Evolutionary conservation across 2,113 vertebrate genomes (phyloP).

Genomic region (Terrapene triunguis): DNA sequence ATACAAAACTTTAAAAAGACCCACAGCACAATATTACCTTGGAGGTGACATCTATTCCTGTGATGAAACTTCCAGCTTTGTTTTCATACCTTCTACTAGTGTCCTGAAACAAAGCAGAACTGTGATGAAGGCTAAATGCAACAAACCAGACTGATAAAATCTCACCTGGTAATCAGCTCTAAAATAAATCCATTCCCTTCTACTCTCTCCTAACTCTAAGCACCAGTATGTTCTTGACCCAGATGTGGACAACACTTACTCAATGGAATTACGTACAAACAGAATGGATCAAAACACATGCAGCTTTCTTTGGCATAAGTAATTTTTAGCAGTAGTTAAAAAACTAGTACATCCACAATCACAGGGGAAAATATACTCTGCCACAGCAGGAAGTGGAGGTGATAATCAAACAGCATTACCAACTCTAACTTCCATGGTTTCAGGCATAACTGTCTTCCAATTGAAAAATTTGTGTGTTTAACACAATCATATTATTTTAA

Average conservation of each 20-base stretch:
- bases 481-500: neutral
- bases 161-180: neutral
- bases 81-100: slow-evolving; percentile 95
- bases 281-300: neutral
- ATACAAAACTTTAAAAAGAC: slow-evolving; percentile 33
- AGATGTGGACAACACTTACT: neutral
- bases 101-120: slow-evolving; percentile 82
- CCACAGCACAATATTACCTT: slow-evolving; percentile 83
- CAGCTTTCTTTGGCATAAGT: neutral
- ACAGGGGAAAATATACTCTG: neutral
- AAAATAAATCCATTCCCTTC: neutral
- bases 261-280: neutral
- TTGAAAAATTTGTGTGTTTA: neutral
- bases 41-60: slow-evolving; percentile 96
- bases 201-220: neutral
- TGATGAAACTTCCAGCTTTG: slow-evolving; percentile 97
- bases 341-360: neutral
- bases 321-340: neutral
- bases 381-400: neutral
- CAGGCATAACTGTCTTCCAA: neutral
- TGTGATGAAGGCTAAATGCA: neutral
- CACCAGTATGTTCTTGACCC: neutral
- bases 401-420: neutral
- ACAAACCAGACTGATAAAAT: neutral
- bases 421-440: neutral